These are phyloP conservation scores for Eurypyga helias DNA, from an alignment of 2,113 vertebrate species.

Conservation along the genomic window DNA sequence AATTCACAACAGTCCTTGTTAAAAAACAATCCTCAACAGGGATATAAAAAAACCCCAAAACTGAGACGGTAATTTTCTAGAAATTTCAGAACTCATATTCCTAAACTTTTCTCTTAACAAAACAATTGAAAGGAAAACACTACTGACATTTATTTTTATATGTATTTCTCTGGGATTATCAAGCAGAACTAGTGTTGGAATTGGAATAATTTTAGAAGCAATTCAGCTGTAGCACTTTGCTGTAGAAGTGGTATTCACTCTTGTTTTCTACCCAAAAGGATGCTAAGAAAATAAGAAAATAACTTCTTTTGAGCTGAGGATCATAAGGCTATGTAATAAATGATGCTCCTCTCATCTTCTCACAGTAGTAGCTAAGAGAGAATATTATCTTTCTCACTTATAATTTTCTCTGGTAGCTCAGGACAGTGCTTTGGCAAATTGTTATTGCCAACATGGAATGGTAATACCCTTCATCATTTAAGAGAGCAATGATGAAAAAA, in stretches of 20 bases:
- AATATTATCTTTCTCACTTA: neutral
- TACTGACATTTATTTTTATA: neutral
- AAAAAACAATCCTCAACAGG: neutral
- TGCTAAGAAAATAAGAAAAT: slow-evolving; percentile 7
- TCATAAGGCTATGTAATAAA: neutral
- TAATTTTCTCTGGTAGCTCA: neutral
- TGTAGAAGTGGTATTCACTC: neutral
- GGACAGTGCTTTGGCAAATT: neutral
- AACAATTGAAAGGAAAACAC: slow-evolving; percentile 1
- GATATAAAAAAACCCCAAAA: neutral
- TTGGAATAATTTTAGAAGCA: slow-evolving; percentile 28
- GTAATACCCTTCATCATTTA: neutral
- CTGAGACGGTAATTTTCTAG: neutral
- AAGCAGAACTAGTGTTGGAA: neutral
- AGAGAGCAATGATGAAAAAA: neutral
- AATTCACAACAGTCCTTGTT: neutral
- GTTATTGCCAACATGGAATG: neutral
- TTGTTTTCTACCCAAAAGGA: neutral
- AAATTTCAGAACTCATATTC: neutral
- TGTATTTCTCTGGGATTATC: neutral
- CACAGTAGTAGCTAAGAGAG: neutral
- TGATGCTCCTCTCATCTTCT: neutral
- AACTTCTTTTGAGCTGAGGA: neutral
- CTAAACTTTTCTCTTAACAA: neutral
- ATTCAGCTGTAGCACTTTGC: neutral